Evolutionary conservation across 2,888 invertebrate genomes (phyloP), one percentile per base, ranked within the genome.

Genomic region (Eristalis intricaria): DNA sequence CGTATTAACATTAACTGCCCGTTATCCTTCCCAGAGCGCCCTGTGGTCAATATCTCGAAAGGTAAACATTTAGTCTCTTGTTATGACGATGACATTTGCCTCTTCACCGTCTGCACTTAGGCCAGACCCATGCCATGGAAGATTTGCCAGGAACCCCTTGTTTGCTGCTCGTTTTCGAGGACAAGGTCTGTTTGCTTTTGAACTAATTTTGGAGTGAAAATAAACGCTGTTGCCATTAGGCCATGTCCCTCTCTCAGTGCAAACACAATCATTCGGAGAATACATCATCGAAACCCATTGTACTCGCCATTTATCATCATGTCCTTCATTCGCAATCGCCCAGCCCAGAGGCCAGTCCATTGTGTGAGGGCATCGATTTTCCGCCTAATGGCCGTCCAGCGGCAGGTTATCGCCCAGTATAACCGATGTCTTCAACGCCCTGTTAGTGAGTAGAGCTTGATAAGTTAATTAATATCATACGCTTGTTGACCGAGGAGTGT

Each of bases 401-500:
- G 50, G 19, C n/a, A 50, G 8, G 19, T 19, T 50, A 50, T 50
- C 50, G 50, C 19, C 19, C 5, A 50, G n/a, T 19, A 19, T 50
- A 19, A 50, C 50, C 50, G 19, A 50, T 19, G 50, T 19, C 19
- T 19, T 19, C 8, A 43, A 19, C 8, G 8, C 50, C 19, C 19
- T 50, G 50, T 50, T 50, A 19, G 8, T 19, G 8, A 43, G 50
- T 8, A 8, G 8, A 50, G 50, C 8, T 50, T 23, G 19, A 56
- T 32, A 56, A 68, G 68, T 69, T 69, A 69, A 69, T 69, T 69
- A 56, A 69, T 69, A 56, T 15, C 69, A 69, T 32, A 69, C 26
- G 68, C 29, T 50, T 56, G 68, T 50, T 69, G 69, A 69, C 56
- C 69, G 32, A 13, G 26, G 69, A 19, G 50, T 56, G 50, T 35